Conservation (phyloP, 2,797 vertebrate species). For the Amphiprion clarkii region DNA sequence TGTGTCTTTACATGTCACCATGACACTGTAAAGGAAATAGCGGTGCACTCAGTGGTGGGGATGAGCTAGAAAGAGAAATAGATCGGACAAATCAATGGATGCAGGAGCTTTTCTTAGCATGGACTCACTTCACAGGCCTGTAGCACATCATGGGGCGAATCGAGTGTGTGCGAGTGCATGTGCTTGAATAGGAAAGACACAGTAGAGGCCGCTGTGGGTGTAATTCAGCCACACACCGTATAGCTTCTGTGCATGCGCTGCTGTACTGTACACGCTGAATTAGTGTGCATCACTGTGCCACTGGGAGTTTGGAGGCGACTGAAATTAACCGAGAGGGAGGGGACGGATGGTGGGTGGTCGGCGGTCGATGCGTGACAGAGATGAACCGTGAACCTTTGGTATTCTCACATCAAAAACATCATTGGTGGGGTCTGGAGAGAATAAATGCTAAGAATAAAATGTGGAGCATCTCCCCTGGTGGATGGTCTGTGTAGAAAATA, state of each 20-base stretch:
- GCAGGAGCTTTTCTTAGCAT: conserved; percentile 73
- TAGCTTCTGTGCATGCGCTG: neutral
- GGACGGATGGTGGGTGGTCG: conserved; percentile 48
- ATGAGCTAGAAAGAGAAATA: conserved; percentile 78
- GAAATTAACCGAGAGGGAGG: conserved; percentile 60
- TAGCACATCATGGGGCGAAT: conserved; percentile 39
- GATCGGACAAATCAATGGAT: conserved; percentile 77
- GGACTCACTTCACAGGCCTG: conserved; percentile 73
- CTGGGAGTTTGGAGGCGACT: conserved; percentile 29
- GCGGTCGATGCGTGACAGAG: conserved; percentile 55
- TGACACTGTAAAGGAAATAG: conserved; percentile 68
- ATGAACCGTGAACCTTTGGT: conserved; percentile 71
- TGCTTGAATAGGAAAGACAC: conserved; percentile 16
- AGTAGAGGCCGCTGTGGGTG: conserved; percentile 10
- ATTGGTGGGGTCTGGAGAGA: conserved; percentile 62
- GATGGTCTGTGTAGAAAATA: conserved; percentile 73
- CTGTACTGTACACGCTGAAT: conserved; percentile 11
- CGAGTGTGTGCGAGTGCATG: conserved; percentile 27
- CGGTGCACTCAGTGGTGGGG: conserved; percentile 67
- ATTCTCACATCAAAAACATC: conserved; percentile 77
- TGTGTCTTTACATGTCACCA: conserved; percentile 83
- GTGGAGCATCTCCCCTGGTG: conserved; percentile 82
- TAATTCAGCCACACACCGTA: conserved; percentile 10
- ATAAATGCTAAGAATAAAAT: conserved; percentile 86
- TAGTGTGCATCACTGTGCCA: conserved; percentile 22